Evolutionary conservation across 37 sponge, comb jelly and placozoan genomes (phyloP).

Genomic region (Aplysina aerophoba): DNA sequence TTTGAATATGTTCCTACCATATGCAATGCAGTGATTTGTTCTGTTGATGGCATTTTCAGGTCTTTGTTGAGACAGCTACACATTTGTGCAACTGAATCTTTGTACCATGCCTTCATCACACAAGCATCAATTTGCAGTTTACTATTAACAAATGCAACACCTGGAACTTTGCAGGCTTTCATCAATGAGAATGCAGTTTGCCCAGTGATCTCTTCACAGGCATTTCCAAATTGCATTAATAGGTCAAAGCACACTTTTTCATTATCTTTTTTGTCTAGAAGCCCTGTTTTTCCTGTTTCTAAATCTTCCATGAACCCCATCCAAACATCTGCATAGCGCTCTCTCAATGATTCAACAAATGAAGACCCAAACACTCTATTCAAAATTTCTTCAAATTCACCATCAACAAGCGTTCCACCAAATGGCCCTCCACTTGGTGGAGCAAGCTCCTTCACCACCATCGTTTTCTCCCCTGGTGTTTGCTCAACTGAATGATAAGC

Average conservation of each 20-base stretch:
- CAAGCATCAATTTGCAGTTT: neutral
- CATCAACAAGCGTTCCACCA: constrained; percentile 23
- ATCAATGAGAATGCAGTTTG: neutral
- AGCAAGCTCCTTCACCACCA: constrained; percentile 20
- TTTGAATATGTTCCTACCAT: constrained; percentile 26
- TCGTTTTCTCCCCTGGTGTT: neutral
- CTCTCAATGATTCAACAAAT: neutral
- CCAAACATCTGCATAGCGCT: constrained; percentile 12
- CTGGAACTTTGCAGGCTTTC: neutral
- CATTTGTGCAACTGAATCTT: neutral
- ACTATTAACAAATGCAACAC: neutral
- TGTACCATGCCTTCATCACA: neutral
- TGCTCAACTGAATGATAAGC: neutral
- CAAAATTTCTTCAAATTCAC: neutral
- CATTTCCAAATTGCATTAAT: neutral
- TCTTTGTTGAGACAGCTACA: neutral
- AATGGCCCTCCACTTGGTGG: constrained; percentile 36
- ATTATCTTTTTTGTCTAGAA: neutral
- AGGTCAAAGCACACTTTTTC: neutral
- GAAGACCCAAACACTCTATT: neutral
- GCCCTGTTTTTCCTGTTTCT: neutral
- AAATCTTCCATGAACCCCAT: constrained; percentile 10
- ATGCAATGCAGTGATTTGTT: neutral
- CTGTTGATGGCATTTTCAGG: neutral
- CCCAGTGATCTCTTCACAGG: neutral